Conservation (phyloP, 2,113 vertebrate species). For the Mormoops blainvillei region DNA sequence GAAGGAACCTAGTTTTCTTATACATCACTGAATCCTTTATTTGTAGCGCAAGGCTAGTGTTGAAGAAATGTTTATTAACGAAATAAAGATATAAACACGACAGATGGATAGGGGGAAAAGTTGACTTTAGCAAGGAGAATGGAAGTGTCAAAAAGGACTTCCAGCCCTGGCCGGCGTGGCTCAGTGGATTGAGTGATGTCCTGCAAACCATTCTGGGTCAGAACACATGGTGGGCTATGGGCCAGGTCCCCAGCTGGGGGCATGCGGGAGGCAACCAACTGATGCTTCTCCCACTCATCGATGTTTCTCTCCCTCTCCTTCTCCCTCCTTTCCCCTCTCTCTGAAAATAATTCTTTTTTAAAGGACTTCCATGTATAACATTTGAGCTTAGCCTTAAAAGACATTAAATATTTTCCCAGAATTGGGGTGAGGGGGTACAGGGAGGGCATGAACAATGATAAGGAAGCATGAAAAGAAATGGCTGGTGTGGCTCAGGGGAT, state of each 20-base stretch:
- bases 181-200: too few relatives aligned
- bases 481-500: too few relatives aligned
- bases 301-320: too few relatives aligned
- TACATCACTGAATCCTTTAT: neutral
- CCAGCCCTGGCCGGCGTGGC: neutral
- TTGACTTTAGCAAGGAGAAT: neutral
- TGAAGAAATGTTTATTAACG: neutral
- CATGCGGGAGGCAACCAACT: too few relatives aligned
- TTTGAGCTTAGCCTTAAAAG: neutral
- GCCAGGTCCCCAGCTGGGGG: too few relatives aligned
- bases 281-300: too few relatives aligned
- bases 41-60: neutral
- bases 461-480: neutral
- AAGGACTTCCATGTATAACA: neutral
- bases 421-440: neutral
- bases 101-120: neutral
- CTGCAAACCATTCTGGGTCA: too few relatives aligned
- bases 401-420: neutral
- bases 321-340: too few relatives aligned
- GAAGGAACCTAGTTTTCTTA: neutral
- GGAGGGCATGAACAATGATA: neutral
- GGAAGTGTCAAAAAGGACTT: neutral
- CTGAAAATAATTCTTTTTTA: too few relatives aligned
- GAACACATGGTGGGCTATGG: too few relatives aligned
- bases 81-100: neutral